Conservation (phyloP, 2,888 invertebrate species). For the Eudasyphora cyanicolor region DNA sequence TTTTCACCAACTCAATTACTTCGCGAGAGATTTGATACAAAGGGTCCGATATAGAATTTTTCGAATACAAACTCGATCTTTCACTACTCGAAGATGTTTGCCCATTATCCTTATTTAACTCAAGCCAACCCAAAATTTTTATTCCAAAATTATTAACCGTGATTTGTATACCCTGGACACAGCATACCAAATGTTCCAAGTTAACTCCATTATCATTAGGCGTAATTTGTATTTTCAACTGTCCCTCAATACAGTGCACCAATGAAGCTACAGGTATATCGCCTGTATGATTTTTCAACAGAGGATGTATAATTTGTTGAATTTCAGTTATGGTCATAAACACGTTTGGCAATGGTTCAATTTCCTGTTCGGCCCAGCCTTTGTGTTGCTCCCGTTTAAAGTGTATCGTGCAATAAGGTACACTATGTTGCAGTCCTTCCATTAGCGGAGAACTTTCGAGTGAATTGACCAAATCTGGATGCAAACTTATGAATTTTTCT, state of each 20-base stretch:
- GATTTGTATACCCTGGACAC: slow-evolving; percentile 86
- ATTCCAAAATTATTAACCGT: slow-evolving; percentile 80
- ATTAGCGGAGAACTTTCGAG: slow-evolving; percentile 80
- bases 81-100: slow-evolving; percentile 16
- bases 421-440: slow-evolving; percentile 80
- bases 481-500: slow-evolving; percentile 86
- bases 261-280: slow-evolving; percentile 79
- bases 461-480: slow-evolving; percentile 83
- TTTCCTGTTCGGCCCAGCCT: slow-evolving; percentile 90
- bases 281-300: slow-evolving; percentile 77
- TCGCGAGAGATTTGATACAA: slow-evolving; percentile 90
- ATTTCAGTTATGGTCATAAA: slow-evolving; percentile 79
- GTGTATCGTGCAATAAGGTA: slow-evolving; percentile 85
- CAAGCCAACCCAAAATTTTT: slow-evolving; percentile 78
- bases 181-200: slow-evolving; percentile 93
- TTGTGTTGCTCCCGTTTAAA: slow-evolving; percentile 82
- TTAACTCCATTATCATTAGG: slow-evolving; percentile 87
- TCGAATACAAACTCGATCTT: slow-evolving; percentile 70
- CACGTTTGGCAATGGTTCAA: slow-evolving; percentile 83
- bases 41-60: slow-evolving; percentile 76
- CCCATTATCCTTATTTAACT: slow-evolving; percentile 75
- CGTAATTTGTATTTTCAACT: slow-evolving; percentile 74
- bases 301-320: slow-evolving; percentile 77
- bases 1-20: slow-evolving; percentile 90
- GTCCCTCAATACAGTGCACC: slow-evolving; percentile 78